Conservation (phyloP, 2,888 invertebrate species). For the Cataglyphis cursor region DNA sequence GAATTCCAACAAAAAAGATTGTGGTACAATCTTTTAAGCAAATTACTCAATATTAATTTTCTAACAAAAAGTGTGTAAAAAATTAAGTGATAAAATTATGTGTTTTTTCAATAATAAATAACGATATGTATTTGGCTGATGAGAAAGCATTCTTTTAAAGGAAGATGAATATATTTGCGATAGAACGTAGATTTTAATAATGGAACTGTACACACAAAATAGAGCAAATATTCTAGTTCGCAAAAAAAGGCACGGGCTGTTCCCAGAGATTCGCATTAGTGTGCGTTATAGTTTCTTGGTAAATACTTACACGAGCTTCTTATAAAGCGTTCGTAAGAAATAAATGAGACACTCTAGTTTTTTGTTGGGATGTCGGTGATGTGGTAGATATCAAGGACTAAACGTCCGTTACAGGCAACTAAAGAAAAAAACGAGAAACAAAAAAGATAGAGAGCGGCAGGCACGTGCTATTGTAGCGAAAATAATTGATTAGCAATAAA, state of each 20-base stretch:
- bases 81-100: background rate
- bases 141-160: constrained; percentile 14
- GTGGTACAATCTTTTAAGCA: background rate
- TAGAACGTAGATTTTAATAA: constrained; percentile 31
- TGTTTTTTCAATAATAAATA: background rate
- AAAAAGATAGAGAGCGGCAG: constrained; percentile 1
- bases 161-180: constrained; percentile 38
- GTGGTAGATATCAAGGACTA: constrained; percentile 35
- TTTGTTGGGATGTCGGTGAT: constrained; percentile 21
- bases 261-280: constrained; percentile 30
- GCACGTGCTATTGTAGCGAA: constrained; percentile 31
- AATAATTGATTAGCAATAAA: constrained; percentile 48
- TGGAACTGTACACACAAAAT: background rate
- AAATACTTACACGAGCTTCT: constrained; percentile 33
- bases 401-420: constrained; percentile 38
- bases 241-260: background rate
- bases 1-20: background rate
- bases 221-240: constrained; percentile 18
- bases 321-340: constrained; percentile 39
- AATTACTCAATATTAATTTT: background rate
- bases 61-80: background rate
- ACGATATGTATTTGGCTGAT: background rate
- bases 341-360: constrained; percentile 41
- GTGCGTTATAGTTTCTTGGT: constrained; percentile 5
- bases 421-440: background rate